Base-by-base conservation (phyloP, 1,140 invertebrate genomes). In the Oryctes rhinoceros region DNA sequence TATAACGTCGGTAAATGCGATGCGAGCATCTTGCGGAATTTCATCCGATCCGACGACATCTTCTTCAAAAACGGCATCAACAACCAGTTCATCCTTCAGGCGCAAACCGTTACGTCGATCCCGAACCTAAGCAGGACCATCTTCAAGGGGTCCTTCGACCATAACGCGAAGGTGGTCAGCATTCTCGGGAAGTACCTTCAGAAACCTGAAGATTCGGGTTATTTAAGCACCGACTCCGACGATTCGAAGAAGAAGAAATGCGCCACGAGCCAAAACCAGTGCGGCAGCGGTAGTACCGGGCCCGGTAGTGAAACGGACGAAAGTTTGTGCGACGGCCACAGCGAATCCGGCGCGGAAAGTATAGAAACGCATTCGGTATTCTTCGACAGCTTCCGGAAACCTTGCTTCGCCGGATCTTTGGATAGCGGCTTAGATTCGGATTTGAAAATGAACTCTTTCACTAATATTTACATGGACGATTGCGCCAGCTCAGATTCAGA, bases 341-440 rank as follows among this genome's bases (percentile, higher is more conserved):
- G 94, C 88, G 94, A 96, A 88, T 95, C 94, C 62, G 94, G 94
- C 1, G 94, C 93, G 6, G 94, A 96, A 85, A 96, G 94, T 88
- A 90, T 95, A 49, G 94, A 94, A 79, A 96, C 94, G 0, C 94
- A 96, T 88, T 95, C 94, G 15, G 94, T 95, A 3, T 94, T 94
- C 83, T 94, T 94, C 83, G 93, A 88, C 81, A 91, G 89, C 89
- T 92, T 90, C 85, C 88, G 88, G 82, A 93, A 85, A 87, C 84
- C 79, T 65, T 71, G 59, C 59, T 47, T 84, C 5, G 65, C 82
- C 11, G 82, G 79, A 35, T 83, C 81, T 6, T 30, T 82, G 13
- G 85, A 85, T 78, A 85, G 83, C 79, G 84, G 83, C 11, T 80
- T 83, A 0, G 84, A 82, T 35, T 82, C 83, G 5, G 83, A 85